These are phyloP conservation scores for Cynocephalus volans DNA, from an alignment of 2,113 vertebrate species.

Conservation along the genomic window DNA sequence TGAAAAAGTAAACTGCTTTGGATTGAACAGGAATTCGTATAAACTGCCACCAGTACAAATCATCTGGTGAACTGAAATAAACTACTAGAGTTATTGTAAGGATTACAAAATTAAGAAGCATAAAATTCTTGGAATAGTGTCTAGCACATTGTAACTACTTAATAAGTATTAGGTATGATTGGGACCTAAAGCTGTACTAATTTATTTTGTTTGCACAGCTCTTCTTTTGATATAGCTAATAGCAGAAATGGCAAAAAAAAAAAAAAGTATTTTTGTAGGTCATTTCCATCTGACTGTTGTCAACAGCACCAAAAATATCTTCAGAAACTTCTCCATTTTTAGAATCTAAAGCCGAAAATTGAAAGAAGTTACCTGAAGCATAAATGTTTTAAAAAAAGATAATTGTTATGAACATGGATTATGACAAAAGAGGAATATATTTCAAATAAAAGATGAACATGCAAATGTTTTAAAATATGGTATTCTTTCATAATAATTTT, in stretches of 20 bases:
- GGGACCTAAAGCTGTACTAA: neutral
- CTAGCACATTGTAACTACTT: neutral
- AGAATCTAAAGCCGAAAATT: slow-evolving; percentile 29
- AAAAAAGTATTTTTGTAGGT: slow-evolving; percentile 20
- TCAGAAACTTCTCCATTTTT: slow-evolving; percentile 50
- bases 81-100: neutral
- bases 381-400: neutral
- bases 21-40: neutral
- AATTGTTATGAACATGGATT: neutral
- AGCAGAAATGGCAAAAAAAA: neutral
- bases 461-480: neutral
- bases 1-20: slow-evolving; percentile 1
- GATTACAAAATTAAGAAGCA: neutral
- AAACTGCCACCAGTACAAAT: neutral
- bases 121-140: neutral
- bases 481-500: neutral
- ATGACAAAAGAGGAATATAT: neutral
- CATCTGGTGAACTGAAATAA: slow-evolving; percentile 20
- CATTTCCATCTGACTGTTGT: slow-evolving; percentile 53
- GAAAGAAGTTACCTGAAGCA: neutral
- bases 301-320: slow-evolving; percentile 73
- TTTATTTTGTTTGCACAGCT: slow-evolving; percentile 18
- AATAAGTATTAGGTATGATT: neutral
- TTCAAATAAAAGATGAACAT: neutral
- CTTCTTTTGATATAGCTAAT: slow-evolving; percentile 14